Evolutionary conservation across 1,140 invertebrate species (phyloP), one percentile per base, ranked within the genome.

Genomic region (Euschistus heros): DNA sequence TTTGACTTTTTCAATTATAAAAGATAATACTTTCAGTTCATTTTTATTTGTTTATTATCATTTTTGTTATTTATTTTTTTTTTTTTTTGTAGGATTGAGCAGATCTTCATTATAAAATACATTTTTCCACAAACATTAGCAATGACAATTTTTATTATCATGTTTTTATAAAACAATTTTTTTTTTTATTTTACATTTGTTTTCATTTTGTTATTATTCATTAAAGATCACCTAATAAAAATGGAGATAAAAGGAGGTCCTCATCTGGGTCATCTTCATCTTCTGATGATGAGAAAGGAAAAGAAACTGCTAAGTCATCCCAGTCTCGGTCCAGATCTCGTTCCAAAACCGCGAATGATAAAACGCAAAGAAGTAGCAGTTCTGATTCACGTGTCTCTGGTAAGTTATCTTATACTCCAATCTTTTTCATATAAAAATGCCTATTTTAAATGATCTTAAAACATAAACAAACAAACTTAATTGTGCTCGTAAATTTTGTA

Each of bases 361-460:
- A 72, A 67, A 61, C 30, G 20, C 76, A 74, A 33, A 72, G 74
- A 7, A 77, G 75, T 55, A 76, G 74, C 30, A 77, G 74, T 42
- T 75, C 76, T 1, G 76, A 71, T 18, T 75, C 75, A 0, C 62
- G 66, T 30, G 66, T 22, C 14, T 69, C 69, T 52, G 67, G 69
- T 68, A 44, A 66, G 2, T 50, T 13, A 1, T 18, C 24, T 13
- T 20, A 6, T 50, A 18, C 1, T n/a, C n/a, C n/a, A n/a, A n/a
- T n/a, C n/a, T n/a, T n/a, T n/a, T n/a, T n/a, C n/a, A n/a, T n/a
- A n/a, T n/a, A n/a, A n/a, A n/a, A n/a, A n/a, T n/a, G n/a, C n/a
- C n/a, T n/a, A n/a, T n/a, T n/a, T n/a, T n/a, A n/a, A n/a, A n/a
- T n/a, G n/a, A n/a, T n/a, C n/a, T n/a, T n/a, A n/a, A n/a, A n/a